Evolutionary conservation across 2,797 vertebrate genomes (phyloP), one percentile per base, ranked within the genome.

Genomic region (Tragelaphus eurycerus): DNA sequence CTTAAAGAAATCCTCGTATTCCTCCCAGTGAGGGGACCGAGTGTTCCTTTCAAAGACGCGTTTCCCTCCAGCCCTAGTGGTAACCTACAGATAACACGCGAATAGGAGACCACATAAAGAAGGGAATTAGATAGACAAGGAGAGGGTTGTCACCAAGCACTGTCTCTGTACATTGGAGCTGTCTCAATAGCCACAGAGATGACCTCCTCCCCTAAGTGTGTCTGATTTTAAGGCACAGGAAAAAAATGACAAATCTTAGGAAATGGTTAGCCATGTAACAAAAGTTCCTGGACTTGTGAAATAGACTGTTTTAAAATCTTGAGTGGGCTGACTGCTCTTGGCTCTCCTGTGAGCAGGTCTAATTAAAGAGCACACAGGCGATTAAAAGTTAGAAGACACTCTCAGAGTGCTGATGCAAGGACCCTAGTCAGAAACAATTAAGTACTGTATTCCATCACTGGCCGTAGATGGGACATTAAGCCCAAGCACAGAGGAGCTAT

Each of bases 241-340:
- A 55, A 34, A 55, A 55, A 78, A 21, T 14, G 54, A 34, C 55
- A 15, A 64, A 31, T 74, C 74, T 78, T 17, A 11, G 52, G 90
- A 79, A 79, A 13, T 46, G 59, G 38, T 86, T 84, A 96, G 0
- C 74, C 31, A 71, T 55, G 0, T 86, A 15, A 15, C 25, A 91
- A 98, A 98, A 99, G 98, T 99, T 98, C 55, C n/a, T 83, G 60
- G 86, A 96, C 34, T 96, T 21, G n/a, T 46, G 16, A 83, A 67
- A 34, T 76, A 29, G 21, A 7, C n/a, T 81, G 83, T 29, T 34
- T 95, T 88, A 54, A 62, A 11, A 8, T 90, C n/a, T 71, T 10
- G n/a, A 50, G 19, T 23, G 57, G 79, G 48, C 59, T 54, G 13
- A 10, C 76, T 3, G 60, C 29, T 52, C 55, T n/a, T 23, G 54